Conservation (phyloP, 2,113 vertebrate genomes). For the Piliocolobus tephrosceles region DNA sequence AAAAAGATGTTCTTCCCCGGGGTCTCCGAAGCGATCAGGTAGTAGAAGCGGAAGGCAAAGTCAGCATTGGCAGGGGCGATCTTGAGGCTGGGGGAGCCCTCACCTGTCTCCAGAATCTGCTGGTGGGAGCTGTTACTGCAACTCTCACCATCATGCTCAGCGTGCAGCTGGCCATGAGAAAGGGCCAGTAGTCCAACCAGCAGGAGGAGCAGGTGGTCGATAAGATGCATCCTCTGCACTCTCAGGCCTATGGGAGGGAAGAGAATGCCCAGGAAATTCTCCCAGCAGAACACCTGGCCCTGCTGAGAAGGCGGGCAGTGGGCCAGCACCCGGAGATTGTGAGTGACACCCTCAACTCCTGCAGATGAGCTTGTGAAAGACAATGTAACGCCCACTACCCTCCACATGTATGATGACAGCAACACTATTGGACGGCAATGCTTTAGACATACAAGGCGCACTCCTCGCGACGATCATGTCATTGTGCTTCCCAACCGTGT, state of each 20-base stretch:
- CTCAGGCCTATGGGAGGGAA: background rate
- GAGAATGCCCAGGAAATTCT: background rate
- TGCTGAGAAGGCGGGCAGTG: background rate
- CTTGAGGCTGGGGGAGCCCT: slow-evolving; percentile 14
- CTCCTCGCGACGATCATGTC: fast-evolving
- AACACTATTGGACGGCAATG: fast-evolving
- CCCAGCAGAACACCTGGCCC: background rate
- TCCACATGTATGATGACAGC: fast-evolving
- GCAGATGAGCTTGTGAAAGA: background rate
- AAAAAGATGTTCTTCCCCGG: slow-evolving; percentile 86
- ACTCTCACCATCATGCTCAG: background rate
- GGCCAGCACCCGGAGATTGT: background rate
- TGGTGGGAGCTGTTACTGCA: background rate
- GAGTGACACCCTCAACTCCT: background rate
- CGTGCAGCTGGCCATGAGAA: slow-evolving; percentile 13
- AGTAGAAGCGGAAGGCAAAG: slow-evolving; percentile 89
- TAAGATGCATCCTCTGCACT: slow-evolving; percentile 60
- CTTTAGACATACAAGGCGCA: too few species aligned
- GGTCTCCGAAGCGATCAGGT: slow-evolving; percentile 72
- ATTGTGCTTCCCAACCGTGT: background rate
- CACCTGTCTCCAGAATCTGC: slow-evolving; percentile 7
- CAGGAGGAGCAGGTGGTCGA: slow-evolving; percentile 34
- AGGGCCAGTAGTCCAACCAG: slow-evolving; percentile 63
- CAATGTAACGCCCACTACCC: fast-evolving
- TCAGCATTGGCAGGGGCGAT: slow-evolving; percentile 82